Conservation (phyloP, 2,113 vertebrate genomes). For the Seriola aureovittata region DNA sequence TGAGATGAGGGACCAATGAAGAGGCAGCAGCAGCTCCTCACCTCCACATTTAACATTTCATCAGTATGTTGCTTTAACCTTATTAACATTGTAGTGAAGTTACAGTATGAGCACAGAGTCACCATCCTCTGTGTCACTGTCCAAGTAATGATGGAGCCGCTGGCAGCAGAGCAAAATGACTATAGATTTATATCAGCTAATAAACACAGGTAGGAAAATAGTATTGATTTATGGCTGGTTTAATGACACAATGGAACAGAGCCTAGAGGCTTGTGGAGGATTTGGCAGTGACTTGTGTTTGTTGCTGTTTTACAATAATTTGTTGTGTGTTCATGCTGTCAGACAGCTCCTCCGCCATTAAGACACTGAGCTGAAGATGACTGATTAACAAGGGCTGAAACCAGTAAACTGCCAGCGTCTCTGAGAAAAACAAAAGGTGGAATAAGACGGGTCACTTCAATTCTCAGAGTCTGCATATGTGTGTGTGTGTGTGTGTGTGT, state of each 20-base stretch:
- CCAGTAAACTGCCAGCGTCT: constrained; percentile 2
- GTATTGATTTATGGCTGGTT: constrained; percentile 64
- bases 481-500: constrained; percentile 5
- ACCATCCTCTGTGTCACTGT: constrained; percentile 11
- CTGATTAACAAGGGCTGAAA: constrained; percentile 37
- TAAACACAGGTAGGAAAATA: constrained; percentile 62
- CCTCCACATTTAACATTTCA: constrained; percentile 1
- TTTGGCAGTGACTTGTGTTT: constrained; percentile 52
- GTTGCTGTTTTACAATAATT: constrained; percentile 46
- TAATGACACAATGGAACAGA: constrained; percentile 63
- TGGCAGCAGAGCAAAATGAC: constrained; percentile 38
- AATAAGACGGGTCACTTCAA: not conserved
- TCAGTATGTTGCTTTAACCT: constrained; percentile 29
- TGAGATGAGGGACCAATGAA: constrained; percentile 7
- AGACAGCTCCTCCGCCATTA: constrained; percentile 19
- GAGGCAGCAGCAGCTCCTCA: not conserved
- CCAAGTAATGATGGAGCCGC: constrained; percentile 55
- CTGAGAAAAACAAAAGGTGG: not conserved
- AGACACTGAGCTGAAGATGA: constrained; percentile 27
- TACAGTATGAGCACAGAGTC: constrained; percentile 11
- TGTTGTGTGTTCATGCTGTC: constrained; percentile 49
- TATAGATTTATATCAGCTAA: constrained; percentile 68
- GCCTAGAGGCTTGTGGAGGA: constrained; percentile 40
- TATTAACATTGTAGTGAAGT: constrained; percentile 28
- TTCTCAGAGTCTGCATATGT: not conserved